These are phyloP conservation scores for Drosophila repletoides DNA, from an alignment of 1,140 invertebrate species.

Conservation along the genomic window DNA sequence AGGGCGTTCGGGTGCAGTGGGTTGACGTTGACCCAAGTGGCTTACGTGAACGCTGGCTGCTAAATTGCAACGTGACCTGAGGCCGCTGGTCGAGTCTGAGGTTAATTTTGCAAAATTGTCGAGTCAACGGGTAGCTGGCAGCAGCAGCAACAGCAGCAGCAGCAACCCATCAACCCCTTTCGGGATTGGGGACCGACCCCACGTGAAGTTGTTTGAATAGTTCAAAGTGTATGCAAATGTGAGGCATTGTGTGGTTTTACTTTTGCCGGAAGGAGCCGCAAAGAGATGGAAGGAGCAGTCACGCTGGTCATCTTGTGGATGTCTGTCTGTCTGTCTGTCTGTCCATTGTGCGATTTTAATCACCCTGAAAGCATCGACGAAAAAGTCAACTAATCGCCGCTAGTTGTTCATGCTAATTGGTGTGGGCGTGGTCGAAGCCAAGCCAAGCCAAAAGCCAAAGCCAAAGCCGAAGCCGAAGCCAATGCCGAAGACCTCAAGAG, in stretches of 20 bases:
- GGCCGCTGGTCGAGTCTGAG: constrained; percentile 67
- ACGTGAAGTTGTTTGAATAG: constrained; percentile 49
- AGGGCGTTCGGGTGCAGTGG: background rate
- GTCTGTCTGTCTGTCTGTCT: too few relatives aligned
- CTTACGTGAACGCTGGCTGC: constrained; percentile 52
- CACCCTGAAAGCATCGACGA: constrained; percentile 65
- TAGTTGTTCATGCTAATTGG: constrained; percentile 47
- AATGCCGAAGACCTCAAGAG: constrained; percentile 18
- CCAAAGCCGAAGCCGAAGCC: too few relatives aligned
- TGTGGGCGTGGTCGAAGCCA: constrained; percentile 34
- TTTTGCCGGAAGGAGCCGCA: constrained; percentile 59
- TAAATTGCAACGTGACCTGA: constrained; percentile 73
- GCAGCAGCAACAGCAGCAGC: too few relatives aligned
- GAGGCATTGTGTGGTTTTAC: constrained; percentile 75
- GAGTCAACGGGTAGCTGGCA: constrained; percentile 64
- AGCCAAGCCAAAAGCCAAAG: too few relatives aligned
- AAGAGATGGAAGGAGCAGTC: constrained; percentile 1
- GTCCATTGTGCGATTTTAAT: constrained; percentile 70
- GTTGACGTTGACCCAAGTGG: constrained; percentile 58
- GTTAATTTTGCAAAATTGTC: constrained; percentile 80
- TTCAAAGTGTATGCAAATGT: constrained; percentile 75
- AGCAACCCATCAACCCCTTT: background rate
- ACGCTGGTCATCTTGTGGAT: constrained; percentile 55
- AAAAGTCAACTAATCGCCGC: constrained; percentile 64
- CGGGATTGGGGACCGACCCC: too few relatives aligned